Conservation (phyloP, 2,888 invertebrate species). For the Acrobasis suavella region DNA sequence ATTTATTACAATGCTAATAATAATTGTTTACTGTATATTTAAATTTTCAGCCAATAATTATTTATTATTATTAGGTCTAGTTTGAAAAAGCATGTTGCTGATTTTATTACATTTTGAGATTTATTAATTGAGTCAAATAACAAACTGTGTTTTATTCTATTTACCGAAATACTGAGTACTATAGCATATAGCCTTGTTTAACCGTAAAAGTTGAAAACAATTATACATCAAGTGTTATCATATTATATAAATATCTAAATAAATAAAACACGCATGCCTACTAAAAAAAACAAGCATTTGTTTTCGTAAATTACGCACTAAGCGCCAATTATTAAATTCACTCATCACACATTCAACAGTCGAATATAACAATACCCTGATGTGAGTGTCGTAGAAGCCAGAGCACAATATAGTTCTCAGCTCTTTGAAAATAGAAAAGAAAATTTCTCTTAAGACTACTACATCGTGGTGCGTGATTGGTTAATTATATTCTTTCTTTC, state of each 20-base stretch:
- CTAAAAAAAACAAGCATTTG: background rate
- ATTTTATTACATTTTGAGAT: no score
- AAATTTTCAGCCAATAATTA: no score
- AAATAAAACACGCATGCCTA: background rate
- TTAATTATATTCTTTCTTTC: constrained; percentile 20
- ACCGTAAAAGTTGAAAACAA: no score
- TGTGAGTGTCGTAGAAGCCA: background rate
- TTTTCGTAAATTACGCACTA: background rate
- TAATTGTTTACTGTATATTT: no score
- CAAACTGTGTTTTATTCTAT: no score
- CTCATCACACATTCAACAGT: background rate
- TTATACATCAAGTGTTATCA: background rate
- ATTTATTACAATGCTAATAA: no score
- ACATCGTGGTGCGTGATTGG: constrained; percentile 17
- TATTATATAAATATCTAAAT: no score
- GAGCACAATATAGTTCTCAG: constrained; percentile 13
- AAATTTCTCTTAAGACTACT: constrained; percentile 11
- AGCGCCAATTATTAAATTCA: background rate
- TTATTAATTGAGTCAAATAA: no score
- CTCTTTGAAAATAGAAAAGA: constrained; percentile 18
- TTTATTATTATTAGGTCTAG: no score
- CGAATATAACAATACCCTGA: background rate
- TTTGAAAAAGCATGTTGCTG: no score
- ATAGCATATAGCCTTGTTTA: no score
- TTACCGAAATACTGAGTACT: no score